Conservation (phyloP, 2,888 invertebrate genomes). For the Drosophila tripunctata region DNA sequence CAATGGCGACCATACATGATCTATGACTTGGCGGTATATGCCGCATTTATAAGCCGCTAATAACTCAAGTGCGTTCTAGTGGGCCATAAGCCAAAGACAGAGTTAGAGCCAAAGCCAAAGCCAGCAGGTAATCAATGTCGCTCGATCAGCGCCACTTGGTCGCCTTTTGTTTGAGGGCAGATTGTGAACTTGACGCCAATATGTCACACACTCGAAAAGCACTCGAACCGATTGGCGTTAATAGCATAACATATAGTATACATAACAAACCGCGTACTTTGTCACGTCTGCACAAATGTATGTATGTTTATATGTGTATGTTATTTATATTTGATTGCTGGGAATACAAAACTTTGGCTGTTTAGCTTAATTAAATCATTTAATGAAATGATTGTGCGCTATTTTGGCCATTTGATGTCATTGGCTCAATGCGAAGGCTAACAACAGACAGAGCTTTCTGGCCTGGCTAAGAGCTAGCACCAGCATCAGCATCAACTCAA, state of each 20-base stretch:
- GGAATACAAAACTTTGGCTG: slow-evolving; percentile 50
- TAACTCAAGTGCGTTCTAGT: slow-evolving; percentile 64
- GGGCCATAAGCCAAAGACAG: slow-evolving; percentile 37
- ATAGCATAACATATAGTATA: slow-evolving; percentile 40
- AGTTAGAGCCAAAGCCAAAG: slow-evolving; percentile 10
- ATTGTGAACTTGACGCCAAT: slow-evolving; percentile 77
- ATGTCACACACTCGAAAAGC: slow-evolving; percentile 76
- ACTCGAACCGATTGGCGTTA: slow-evolving; percentile 57
- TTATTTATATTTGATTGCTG: too few species aligned
- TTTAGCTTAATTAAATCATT: slow-evolving; percentile 80
- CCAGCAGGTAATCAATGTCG: slow-evolving; percentile 71
- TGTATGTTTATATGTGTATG: background rate
- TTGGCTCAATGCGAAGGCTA: slow-evolving; percentile 76
- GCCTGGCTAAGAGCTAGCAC: slow-evolving; percentile 7
- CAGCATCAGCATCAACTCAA: slow-evolving; percentile 5
- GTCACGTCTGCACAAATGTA: slow-evolving; percentile 1
- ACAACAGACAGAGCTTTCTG: slow-evolving; percentile 8
- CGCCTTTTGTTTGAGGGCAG: slow-evolving; percentile 64
- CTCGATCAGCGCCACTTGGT: slow-evolving; percentile 76
- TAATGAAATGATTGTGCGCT: slow-evolving; percentile 78
- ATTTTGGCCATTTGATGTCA: slow-evolving; percentile 73
- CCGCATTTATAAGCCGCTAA: slow-evolving; percentile 59
- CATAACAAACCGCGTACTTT: slow-evolving; percentile 5
- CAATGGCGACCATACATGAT: slow-evolving; percentile 39
- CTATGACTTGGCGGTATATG: slow-evolving; percentile 34